These are phyloP conservation scores for Bombus confusus DNA, from an alignment of 1,140 invertebrate species.

Conservation along the genomic window DNA sequence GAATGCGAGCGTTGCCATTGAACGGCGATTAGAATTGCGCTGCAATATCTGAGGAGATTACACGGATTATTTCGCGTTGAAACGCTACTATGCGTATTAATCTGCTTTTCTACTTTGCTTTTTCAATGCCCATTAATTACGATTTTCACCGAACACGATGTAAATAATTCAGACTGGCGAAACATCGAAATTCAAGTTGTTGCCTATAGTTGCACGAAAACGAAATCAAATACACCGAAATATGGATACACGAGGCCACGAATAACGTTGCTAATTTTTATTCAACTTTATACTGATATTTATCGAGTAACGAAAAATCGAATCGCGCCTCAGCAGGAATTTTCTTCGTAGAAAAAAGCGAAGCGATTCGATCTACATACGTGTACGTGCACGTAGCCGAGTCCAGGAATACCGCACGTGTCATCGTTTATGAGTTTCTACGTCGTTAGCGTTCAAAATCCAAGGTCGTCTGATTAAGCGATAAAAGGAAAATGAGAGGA, in stretches of 20 bases:
- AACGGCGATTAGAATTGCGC: not conserved
- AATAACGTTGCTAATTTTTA: no score
- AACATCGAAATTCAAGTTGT: not conserved
- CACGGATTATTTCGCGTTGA: not conserved
- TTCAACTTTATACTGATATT: no score
- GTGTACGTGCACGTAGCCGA: not conserved
- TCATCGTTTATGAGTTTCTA: not conserved
- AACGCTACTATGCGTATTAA: not conserved
- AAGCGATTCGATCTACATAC: not conserved
- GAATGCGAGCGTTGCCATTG: not conserved
- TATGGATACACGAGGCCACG: not conserved
- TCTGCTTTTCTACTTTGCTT: not conserved
- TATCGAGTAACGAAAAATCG: not conserved
- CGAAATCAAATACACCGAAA: not conserved
- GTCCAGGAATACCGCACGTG: not conserved
- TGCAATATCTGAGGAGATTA: not conserved
- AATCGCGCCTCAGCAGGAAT: not conserved
- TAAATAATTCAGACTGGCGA: not conserved
- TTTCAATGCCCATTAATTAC: not conserved
- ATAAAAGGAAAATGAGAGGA: no score
- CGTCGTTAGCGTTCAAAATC: not conserved
- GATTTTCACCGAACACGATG: not conserved
- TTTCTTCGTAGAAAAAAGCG: fast-evolving
- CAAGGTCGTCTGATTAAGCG: not conserved
- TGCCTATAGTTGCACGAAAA: no score